A percentile compares a stretch with the other conserved stretches of the same genome.
Conservation (phyloP, 2,888 invertebrate genomes). For the Ormyrus pomaceus region DNA sequence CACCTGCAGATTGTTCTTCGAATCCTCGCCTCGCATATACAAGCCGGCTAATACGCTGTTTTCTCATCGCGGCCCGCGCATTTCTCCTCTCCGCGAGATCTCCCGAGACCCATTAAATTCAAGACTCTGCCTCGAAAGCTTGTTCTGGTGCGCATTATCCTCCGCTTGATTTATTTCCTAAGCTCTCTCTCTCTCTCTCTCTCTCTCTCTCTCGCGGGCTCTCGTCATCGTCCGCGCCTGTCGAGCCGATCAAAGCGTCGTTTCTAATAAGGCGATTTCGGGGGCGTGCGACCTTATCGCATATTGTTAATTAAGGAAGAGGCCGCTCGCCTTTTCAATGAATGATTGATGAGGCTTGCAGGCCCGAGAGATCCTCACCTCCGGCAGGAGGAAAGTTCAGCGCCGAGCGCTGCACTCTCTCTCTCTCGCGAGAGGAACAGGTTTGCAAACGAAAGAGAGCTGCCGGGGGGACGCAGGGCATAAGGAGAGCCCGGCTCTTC, state of each 20-base stretch:
- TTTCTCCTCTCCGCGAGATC: no score
- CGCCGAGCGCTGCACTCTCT: no score
- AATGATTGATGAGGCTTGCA: slow-evolving; percentile 71
- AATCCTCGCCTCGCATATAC: no score
- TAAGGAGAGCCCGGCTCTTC: slow-evolving; percentile 4
- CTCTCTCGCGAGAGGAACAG: slow-evolving; percentile 7
- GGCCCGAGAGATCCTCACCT: slow-evolving; percentile 21
- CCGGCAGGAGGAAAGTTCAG: not conserved
- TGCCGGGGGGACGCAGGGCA: not conserved
- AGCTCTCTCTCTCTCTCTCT: not conserved
- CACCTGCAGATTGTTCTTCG: no score
- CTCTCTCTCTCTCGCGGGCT: no score
- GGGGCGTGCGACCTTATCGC: slow-evolving; percentile 66
- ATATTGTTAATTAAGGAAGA: slow-evolving; percentile 71
- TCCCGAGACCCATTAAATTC: slow-evolving; percentile 4
- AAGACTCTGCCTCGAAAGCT: not conserved
- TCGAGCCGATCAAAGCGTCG: slow-evolving; percentile 54
- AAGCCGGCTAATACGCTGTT: no score
- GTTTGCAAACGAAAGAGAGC: slow-evolving; percentile 6
- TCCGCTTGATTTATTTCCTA: slow-evolving; percentile 34
- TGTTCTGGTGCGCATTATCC: slow-evolving; percentile 2
- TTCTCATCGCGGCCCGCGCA: no score
- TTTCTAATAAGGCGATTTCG: slow-evolving; percentile 31
- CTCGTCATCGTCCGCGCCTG: no score
- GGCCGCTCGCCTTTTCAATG: slow-evolving; percentile 68